phyloP scores from a whole-genome alignment of 2,888 invertebrate species.

The Cantharis lateralis region DNA sequence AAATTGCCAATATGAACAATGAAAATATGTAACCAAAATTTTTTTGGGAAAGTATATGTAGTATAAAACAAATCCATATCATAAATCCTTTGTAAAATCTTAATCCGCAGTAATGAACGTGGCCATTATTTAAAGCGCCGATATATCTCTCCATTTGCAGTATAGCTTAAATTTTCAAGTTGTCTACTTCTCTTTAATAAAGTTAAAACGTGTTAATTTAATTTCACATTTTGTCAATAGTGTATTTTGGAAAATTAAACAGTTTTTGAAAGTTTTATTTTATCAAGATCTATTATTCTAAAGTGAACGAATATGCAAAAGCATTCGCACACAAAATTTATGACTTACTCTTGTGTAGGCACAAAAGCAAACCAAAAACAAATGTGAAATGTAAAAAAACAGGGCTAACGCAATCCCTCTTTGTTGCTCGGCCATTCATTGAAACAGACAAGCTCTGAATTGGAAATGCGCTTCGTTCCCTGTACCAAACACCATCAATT shows the following conservation, averaged over 20 bases:
- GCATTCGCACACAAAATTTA: conserved; percentile 11
- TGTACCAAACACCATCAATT: conserved; percentile 26
- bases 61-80: conserved; percentile 26
- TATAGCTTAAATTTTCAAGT: conserved; percentile 27
- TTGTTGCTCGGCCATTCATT: conserved; percentile 45
- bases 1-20: background rate
- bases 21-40: background rate
- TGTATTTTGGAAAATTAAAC: background rate
- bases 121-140: conserved; percentile 33
- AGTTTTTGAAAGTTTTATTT: background rate
- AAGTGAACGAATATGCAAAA: background rate
- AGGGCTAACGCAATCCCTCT: conserved; percentile 42
- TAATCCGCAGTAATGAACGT: conserved; percentile 33
- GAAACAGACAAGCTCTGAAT: conserved; percentile 46
- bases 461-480: conserved; percentile 38
- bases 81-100: conserved; percentile 32
- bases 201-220: background rate
- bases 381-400: conserved; percentile 44
- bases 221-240: background rate
- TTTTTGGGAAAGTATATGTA: conserved; percentile 7
- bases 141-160: conserved; percentile 28
- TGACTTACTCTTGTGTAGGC: conserved; percentile 15
- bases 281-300: background rate
- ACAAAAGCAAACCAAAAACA: conserved; percentile 41
- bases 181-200: conserved; percentile 23